These are phyloP conservation scores for Nemoura dubitans DNA, from an alignment of 2,888 invertebrate species.

Conservation along the genomic window DNA sequence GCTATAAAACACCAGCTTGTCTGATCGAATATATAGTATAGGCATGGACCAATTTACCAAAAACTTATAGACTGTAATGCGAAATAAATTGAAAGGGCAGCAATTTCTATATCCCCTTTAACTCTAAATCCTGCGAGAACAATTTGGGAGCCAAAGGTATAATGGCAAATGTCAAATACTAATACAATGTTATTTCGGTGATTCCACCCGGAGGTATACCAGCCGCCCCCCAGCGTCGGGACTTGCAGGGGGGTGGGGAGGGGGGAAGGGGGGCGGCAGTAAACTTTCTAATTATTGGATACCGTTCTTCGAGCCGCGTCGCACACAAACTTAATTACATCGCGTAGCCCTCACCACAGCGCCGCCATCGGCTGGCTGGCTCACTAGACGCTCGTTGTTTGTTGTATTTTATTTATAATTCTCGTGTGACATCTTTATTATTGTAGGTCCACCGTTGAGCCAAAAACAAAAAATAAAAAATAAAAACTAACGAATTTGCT, in stretches of 20 bases:
- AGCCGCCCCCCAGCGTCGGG: not conserved
- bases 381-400: not conserved
- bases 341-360: no score
- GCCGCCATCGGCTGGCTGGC: not conserved
- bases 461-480: not conserved
- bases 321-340: slow-evolving; percentile 19
- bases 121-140: not conserved
- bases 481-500: not conserved
- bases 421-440: not conserved
- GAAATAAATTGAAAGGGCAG: not conserved
- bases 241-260: not conserved
- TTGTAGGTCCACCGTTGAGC: not conserved
- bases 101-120: slow-evolving; percentile 5
- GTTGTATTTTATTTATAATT: slow-evolving; percentile 28
- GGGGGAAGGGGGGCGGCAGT: not conserved
- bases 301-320: not conserved
- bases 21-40: no score
- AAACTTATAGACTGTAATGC: not conserved
- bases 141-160: slow-evolving; percentile 22
- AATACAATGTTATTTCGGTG: slow-evolving; percentile 32
- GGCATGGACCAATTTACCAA: not conserved
- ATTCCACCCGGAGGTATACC: not conserved
- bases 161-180: slow-evolving; percentile 41
- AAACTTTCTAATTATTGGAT: slow-evolving; percentile 27
- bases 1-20: no score